phyloP scores from a whole-genome alignment of 2,797 vertebrate genomes.

The Takifugu ocellatus region DNA sequence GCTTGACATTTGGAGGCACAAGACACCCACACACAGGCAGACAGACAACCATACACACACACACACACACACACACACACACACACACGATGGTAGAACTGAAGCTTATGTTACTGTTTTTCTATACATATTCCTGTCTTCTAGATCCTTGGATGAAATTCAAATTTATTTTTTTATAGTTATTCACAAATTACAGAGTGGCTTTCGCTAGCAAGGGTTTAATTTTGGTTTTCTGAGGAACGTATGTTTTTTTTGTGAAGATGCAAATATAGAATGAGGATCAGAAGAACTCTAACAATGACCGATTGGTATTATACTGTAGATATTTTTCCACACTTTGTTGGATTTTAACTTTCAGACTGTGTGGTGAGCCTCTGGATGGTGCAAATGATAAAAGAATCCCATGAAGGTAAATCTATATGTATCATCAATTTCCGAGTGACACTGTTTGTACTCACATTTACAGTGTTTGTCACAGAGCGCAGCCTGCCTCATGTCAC shows the following conservation, averaged over 20 bases:
- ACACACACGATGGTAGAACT: slow-evolving; percentile 19
- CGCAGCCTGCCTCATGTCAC: slow-evolving; percentile 92
- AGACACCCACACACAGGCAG: neutral
- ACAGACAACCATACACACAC: slow-evolving; percentile 3
- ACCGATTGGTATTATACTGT: no score
- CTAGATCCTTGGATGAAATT: neutral
- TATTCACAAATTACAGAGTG: neutral
- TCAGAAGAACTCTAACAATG: no score
- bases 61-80: no score
- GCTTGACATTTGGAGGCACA: slow-evolving; percentile 38
- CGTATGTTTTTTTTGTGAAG: no score
- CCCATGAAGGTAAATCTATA: neutral
- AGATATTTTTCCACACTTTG: no score
- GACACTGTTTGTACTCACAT: slow-evolving; percentile 78
- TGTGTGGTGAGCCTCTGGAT: neutral
- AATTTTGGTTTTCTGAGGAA: neutral
- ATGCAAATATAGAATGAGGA: no score
- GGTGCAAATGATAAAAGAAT: neutral
- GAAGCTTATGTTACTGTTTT: neutral
- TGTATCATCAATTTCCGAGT: neutral
- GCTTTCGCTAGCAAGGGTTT: neutral
- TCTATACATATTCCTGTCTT: neutral
- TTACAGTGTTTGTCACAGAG: slow-evolving; percentile 94
- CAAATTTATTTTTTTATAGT: neutral
- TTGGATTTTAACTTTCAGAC: neutral